These are phyloP conservation scores for Synanthedon vespiformis DNA, from an alignment of 2,888 invertebrate genomes.

Conservation along the genomic window DNA sequence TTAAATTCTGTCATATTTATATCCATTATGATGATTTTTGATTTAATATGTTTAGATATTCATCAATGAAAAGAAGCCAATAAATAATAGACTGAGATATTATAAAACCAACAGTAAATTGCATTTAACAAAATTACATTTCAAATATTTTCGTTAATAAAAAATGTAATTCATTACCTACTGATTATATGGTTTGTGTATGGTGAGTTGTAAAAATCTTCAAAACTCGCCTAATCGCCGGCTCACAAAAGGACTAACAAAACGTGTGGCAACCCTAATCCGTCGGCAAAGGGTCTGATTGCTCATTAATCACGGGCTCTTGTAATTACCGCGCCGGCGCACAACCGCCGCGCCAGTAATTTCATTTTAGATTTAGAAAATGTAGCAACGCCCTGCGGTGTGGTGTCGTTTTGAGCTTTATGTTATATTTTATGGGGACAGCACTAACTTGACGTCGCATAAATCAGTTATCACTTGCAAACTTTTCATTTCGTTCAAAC, in stretches of 20 bases:
- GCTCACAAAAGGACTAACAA: background rate
- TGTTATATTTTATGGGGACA: constrained; percentile 1
- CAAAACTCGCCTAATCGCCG: background rate
- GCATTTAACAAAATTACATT: no score
- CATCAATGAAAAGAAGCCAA: no score
- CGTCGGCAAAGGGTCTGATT: constrained; percentile 40
- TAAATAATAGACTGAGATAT: no score
- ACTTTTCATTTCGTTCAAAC: no score
- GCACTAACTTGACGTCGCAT: background rate
- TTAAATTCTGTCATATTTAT: no score
- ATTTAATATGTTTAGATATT: no score
- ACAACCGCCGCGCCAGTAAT: constrained; percentile 32
- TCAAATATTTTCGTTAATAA: no score
- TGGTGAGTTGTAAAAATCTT: background rate
- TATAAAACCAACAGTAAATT: no score
- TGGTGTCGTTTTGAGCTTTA: background rate
- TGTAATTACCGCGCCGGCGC: constrained; percentile 56
- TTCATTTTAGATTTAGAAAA: constrained; percentile 53
- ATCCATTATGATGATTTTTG: no score
- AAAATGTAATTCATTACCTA: no score
- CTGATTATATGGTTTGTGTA: no score
- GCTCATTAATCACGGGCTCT: constrained; percentile 62
- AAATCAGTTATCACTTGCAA: no score
- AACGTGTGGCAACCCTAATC: constrained; percentile 26
- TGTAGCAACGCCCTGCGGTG: constrained; percentile 23